These are phyloP conservation scores for Orbicella faveolata DNA, from an alignment of 64 coral and sea anemone genomes.

Conservation along the genomic window DNA sequence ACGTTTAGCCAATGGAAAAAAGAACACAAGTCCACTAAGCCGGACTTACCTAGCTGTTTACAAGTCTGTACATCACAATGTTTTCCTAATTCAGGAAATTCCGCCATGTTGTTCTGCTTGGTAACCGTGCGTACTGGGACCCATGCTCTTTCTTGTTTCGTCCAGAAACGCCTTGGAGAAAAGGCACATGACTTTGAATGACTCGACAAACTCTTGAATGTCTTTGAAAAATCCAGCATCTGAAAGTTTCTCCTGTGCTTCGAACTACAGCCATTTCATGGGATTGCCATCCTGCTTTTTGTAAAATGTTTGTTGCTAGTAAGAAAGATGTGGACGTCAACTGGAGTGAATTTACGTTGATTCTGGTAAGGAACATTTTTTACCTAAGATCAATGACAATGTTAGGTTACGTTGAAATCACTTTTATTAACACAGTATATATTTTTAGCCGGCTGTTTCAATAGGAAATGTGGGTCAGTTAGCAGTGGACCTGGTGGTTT, in stretches of 20 bases:
- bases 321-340: conserved; percentile 10
- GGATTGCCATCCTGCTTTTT: not conserved
- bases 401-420: no score
- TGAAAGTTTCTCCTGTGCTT: not conserved
- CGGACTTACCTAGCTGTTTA: conserved; percentile 75
- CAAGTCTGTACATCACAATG: conserved; percentile 78
- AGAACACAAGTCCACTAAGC: not conserved
- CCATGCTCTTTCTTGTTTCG: not conserved
- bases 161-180: not conserved
- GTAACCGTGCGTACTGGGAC: not conserved
- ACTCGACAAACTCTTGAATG: not conserved
- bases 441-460: conserved; percentile 81
- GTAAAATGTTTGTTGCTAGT: conserved; percentile 56
- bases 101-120: conserved; percentile 83
- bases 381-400: not conserved
- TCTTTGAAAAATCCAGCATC: not conserved
- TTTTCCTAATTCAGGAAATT: conserved; percentile 78
- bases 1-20: not conserved
- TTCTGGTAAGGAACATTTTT: conserved; percentile 56
- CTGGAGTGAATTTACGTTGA: conserved; percentile 62
- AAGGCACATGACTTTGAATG: not conserved
- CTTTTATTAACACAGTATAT: not conserved
- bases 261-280: not conserved
- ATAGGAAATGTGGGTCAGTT: conserved; percentile 98
- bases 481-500: conserved; percentile 85